A percentile compares a stretch with the other conserved stretches of the same genome.
phyloP scores from a whole-genome alignment of 2,888 invertebrate species.

The Sphaerophoria rueppellii region DNA sequence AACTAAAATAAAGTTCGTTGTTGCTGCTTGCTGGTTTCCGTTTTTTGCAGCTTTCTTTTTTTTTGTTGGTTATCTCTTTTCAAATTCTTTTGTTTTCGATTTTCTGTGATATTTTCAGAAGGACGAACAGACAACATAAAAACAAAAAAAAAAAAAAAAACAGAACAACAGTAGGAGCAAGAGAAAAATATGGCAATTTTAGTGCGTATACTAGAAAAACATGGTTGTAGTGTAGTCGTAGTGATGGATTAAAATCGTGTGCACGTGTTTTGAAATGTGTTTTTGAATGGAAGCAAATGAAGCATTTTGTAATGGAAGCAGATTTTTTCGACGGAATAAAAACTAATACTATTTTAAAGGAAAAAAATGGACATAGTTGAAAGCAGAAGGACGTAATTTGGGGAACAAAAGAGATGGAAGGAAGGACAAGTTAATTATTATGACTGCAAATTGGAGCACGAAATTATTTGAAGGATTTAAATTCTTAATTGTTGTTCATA shows the following conservation, averaged over 20 bases:
- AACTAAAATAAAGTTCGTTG: conserved; percentile 29
- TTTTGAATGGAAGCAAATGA: conserved; percentile 37
- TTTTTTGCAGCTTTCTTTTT: neutral
- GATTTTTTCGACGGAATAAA: no score
- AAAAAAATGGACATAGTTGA: no score
- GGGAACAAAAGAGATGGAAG: neutral
- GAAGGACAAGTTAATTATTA: neutral
- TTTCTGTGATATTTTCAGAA: conserved; percentile 21
- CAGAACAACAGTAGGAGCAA: no score
- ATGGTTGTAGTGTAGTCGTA: neutral
- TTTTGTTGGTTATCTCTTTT: neutral
- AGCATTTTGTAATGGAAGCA: conserved; percentile 7
- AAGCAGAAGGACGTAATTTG: neutral
- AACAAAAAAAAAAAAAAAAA: no score
- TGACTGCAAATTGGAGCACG: neutral
- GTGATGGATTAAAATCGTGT: conserved; percentile 11
- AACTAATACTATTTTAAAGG: no score
- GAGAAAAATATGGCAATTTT: conserved; percentile 12
- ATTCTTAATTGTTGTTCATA: no score
- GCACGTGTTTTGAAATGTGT: conserved; percentile 18
- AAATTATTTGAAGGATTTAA: neutral
- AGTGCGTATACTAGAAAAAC: conserved; percentile 2
- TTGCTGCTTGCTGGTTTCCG: conserved; percentile 10
- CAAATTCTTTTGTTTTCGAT: conserved; percentile 12
- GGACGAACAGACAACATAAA: conserved; percentile 8